Conservation (phyloP, 1,140 invertebrate species). For the Schmidtea mediterranea region DNA sequence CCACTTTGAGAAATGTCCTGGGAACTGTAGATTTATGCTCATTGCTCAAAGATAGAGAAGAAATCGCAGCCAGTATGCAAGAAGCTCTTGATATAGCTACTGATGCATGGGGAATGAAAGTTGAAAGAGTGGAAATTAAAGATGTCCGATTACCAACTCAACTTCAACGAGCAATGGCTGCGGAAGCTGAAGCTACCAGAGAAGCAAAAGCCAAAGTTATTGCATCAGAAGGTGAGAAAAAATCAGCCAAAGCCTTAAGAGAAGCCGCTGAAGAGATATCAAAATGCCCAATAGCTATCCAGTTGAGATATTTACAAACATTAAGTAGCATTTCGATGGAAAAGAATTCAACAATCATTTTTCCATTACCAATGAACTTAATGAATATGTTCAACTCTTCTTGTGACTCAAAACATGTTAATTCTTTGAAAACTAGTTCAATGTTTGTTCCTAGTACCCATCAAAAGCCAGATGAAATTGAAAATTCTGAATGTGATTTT, state of each 20-base stretch:
- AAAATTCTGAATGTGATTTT: too few species aligned
- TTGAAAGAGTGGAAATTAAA: constrained; percentile 6
- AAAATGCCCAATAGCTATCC: background rate
- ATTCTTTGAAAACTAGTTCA: background rate
- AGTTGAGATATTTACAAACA: constrained; percentile 38
- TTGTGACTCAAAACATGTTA: background rate
- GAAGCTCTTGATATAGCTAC: background rate
- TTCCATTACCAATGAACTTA: constrained; percentile 72
- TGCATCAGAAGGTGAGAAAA: constrained; percentile 45
- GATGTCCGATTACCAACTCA: constrained; percentile 8
- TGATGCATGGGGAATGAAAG: background rate
- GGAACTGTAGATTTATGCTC: constrained; percentile 9
- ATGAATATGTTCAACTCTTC: constrained; percentile 27
- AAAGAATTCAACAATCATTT: constrained; percentile 90
- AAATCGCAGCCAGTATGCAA: constrained; percentile 7
- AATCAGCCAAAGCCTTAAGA: constrained; percentile 13
- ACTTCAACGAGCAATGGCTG: constrained; percentile 7
- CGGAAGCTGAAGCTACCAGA: too few species aligned
- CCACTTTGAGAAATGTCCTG: constrained; percentile 10
- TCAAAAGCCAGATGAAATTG: background rate
- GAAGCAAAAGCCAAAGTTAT: constrained; percentile 15
- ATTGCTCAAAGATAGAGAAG: constrained; percentile 9
- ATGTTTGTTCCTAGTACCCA: background rate
- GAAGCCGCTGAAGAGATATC: background rate
- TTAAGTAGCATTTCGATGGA: constrained; percentile 77